Conservation (phyloP, 1,140 invertebrate species). For the Cephus cinctus region DNA sequence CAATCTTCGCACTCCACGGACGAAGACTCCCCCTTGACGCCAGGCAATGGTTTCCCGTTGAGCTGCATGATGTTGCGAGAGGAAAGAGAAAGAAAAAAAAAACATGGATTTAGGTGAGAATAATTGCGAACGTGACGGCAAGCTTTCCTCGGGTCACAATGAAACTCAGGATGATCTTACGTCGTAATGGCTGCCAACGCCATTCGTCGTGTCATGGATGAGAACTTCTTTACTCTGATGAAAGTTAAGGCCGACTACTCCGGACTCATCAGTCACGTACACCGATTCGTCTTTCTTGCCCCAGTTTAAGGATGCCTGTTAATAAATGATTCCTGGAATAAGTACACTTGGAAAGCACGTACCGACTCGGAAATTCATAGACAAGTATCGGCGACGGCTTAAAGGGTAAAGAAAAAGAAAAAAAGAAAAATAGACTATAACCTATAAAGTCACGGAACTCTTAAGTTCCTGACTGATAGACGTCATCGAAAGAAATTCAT, state of each 20-base stretch:
- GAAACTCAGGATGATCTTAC: too few species aligned
- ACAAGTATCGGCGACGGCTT: too few species aligned
- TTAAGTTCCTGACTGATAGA: too few species aligned
- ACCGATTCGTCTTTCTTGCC: constrained; percentile 79
- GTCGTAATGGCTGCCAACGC: constrained; percentile 56
- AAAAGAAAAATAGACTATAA: too few species aligned
- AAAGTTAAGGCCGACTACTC: constrained; percentile 83
- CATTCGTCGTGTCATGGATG: constrained; percentile 73
- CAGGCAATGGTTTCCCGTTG: constrained; percentile 59
- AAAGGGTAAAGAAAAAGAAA: too few species aligned
- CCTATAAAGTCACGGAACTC: too few species aligned
- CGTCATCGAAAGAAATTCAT: too few species aligned
- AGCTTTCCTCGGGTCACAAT: constrained; percentile 31
- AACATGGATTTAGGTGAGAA: constrained; percentile 7
- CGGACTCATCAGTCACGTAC: constrained; percentile 79
- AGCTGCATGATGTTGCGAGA: too few species aligned
- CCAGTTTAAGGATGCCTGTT: constrained; percentile 72
- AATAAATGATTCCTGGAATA: constrained; percentile 5
- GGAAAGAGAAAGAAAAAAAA: constrained; percentile 1
- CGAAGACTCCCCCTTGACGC: constrained; percentile 40
- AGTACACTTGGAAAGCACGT: not conserved
- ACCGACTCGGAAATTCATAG: too few species aligned
- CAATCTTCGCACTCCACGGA: constrained; percentile 61
- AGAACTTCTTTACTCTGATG: constrained; percentile 86
- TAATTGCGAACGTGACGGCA: not conserved